phyloP scores from a whole-genome alignment of 2,113 vertebrate species.

The Hippoglossus stenolepis region DNA sequence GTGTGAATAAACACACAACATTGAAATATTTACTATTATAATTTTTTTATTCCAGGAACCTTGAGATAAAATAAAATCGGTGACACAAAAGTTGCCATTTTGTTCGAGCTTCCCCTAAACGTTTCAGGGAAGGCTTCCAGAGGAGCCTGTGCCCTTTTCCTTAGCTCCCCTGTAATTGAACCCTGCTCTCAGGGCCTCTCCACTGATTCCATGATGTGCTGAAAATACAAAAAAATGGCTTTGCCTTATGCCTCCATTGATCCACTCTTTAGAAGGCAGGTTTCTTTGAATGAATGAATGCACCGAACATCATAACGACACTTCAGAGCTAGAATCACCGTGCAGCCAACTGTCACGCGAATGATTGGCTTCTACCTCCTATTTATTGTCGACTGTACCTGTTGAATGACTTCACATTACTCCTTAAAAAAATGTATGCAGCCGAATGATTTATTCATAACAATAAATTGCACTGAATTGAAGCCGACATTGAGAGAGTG shows the following conservation, averaged over 20 bases:
- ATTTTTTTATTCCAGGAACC: no score
- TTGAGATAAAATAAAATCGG: no score
- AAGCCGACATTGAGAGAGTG: slow-evolving; percentile 39
- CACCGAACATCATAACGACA: not conserved
- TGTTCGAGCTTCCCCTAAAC: no score
- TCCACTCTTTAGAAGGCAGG: not conserved
- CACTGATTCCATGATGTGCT: not conserved
- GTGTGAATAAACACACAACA: no score
- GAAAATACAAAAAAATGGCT: not conserved
- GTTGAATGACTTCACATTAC: slow-evolving; percentile 4
- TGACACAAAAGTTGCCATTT: no score
- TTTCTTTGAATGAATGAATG: not conserved
- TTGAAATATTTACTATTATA: no score
- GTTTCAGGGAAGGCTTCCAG: no score
- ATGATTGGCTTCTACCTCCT: not conserved
- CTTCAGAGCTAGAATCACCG: not conserved
- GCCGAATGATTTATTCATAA: slow-evolving; percentile 35
- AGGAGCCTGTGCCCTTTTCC: no score
- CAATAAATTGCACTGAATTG: slow-evolving; percentile 46
- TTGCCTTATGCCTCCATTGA: not conserved
- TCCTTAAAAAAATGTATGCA: slow-evolving; percentile 29
- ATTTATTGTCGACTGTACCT: slow-evolving; percentile 13
- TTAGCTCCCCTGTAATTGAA: no score
- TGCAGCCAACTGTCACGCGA: not conserved
- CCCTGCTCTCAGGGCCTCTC: not conserved